Evolutionary conservation across 2,797 vertebrate genomes (phyloP).

Genomic region (Hoplostethus mediterraneus): DNA sequence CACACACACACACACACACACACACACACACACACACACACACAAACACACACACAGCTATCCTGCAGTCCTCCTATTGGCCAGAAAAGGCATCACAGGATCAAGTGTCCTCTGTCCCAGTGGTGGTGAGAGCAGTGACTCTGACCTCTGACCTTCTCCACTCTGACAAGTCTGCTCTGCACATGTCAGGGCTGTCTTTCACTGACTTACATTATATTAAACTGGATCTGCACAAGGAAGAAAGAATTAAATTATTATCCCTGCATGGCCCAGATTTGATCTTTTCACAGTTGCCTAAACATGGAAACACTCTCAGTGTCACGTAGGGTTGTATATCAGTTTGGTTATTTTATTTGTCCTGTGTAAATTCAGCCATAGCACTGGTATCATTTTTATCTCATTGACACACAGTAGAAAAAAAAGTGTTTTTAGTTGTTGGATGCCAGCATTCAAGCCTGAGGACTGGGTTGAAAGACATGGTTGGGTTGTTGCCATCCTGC

Average conservation of each 20-base stretch:
- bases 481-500: slow-evolving; percentile 22
- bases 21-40: slow-evolving; percentile 34
- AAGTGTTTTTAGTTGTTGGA: no score
- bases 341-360: neutral
- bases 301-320: slow-evolving; percentile 1
- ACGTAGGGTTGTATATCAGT: slow-evolving; percentile 7
- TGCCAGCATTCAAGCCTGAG: no score
- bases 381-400: slow-evolving; percentile 17
- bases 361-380: slow-evolving; percentile 8
- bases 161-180: slow-evolving; percentile 14
- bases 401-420: slow-evolving; percentile 25
- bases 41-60: slow-evolving; percentile 36
- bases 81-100: slow-evolving; percentile 42
- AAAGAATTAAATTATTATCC: slow-evolving; percentile 4
- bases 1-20: slow-evolving; percentile 38
- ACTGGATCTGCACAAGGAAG: slow-evolving; percentile 26
- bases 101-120: slow-evolving; percentile 30
- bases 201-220: slow-evolving; percentile 5
- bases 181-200: slow-evolving; percentile 17
- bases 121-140: slow-evolving; percentile 24
- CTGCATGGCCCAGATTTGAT: neutral
- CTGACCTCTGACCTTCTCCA: slow-evolving; percentile 50
- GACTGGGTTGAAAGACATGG: slow-evolving; percentile 9
- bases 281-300: neutral
- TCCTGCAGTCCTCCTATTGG: slow-evolving; percentile 59